phyloP scores from a whole-genome alignment of 2,888 invertebrate genomes.

The Apodemia zela region DNA sequence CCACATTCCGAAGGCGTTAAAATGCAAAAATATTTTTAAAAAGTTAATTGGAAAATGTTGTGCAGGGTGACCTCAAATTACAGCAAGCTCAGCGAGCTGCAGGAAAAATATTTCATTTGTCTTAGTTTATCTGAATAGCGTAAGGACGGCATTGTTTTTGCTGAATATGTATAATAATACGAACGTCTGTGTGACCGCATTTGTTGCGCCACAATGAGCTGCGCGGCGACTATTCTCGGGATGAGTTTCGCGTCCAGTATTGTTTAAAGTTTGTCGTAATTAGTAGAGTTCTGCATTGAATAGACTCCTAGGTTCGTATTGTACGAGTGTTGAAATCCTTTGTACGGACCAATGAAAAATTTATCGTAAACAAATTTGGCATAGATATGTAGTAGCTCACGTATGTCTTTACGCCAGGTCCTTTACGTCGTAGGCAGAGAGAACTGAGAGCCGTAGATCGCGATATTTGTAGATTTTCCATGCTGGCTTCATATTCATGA shows the following conservation, averaged over 20 bases:
- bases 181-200: conserved; percentile 73
- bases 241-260: conserved; percentile 78
- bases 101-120: conserved; percentile 64
- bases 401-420: too few relatives aligned
- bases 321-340: conserved; percentile 43
- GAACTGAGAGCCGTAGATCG: too few relatives aligned
- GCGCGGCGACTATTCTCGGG: conserved; percentile 67
- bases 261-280: conserved; percentile 80
- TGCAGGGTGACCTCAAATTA: conserved; percentile 40
- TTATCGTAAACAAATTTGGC: conserved; percentile 13
- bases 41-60: conserved; percentile 34
- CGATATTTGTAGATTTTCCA: too few relatives aligned
- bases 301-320: conserved; percentile 70
- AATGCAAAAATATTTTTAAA: conserved; percentile 21
- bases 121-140: conserved; percentile 67
- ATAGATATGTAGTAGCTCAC: not conserved
- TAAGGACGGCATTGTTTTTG: conserved; percentile 72
- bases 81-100: conserved; percentile 38
- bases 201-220: conserved; percentile 70
- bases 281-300: conserved; percentile 73
- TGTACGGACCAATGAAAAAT: conserved; percentile 24
- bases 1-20: conserved; percentile 18
- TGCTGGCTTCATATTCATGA: too few relatives aligned
- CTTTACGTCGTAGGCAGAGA: too few relatives aligned
- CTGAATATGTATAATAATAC: conserved; percentile 71